A percentile compares a stretch with the other conserved stretches of the same genome.
Evolutionary conservation across 1,140 invertebrate species (phyloP).

Genomic region (Dreissena polymorpha): DNA sequence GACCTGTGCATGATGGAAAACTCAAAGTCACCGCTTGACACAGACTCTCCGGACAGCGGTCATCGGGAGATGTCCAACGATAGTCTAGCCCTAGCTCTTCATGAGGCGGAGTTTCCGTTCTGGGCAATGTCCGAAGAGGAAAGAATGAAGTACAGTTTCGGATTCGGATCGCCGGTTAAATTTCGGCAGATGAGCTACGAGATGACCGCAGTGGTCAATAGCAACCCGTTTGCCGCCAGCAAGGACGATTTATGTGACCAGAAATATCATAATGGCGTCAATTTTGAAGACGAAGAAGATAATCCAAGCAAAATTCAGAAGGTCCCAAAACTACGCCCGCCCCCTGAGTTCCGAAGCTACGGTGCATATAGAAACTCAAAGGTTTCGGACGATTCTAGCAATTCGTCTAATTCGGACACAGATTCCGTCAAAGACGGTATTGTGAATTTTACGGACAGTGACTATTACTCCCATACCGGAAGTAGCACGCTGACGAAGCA

Average conservation of each 20-base stretch:
- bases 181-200: slow-evolving; percentile 46
- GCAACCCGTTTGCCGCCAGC: slow-evolving; percentile 51
- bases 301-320: background rate
- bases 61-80: slow-evolving; percentile 53
- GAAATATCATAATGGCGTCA: slow-evolving; percentile 3
- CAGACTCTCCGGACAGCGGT: slow-evolving; percentile 53
- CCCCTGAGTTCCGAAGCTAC: slow-evolving; percentile 47
- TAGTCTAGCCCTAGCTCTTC: slow-evolving; percentile 14
- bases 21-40: slow-evolving; percentile 23
- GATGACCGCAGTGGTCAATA: slow-evolving; percentile 52
- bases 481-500: slow-evolving; percentile 36
- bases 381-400: slow-evolving; percentile 42
- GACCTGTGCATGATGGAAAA: slow-evolving; percentile 7
- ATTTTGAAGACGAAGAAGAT: background rate
- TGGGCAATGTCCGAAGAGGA: slow-evolving; percentile 38
- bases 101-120: slow-evolving; percentile 21
- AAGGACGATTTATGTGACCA: slow-evolving; percentile 36
- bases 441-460: slow-evolving; percentile 54
- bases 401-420: slow-evolving; percentile 38
- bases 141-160: slow-evolving; percentile 40
- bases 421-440: slow-evolving; percentile 51
- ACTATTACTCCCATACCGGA: slow-evolving; percentile 53
- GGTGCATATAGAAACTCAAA: slow-evolving; percentile 42
- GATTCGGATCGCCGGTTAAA: slow-evolving; percentile 37
- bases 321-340: slow-evolving; percentile 35